Evolutionary conservation across 2,797 vertebrate species (phyloP).

Genomic region (Danionella dracula): DNA sequence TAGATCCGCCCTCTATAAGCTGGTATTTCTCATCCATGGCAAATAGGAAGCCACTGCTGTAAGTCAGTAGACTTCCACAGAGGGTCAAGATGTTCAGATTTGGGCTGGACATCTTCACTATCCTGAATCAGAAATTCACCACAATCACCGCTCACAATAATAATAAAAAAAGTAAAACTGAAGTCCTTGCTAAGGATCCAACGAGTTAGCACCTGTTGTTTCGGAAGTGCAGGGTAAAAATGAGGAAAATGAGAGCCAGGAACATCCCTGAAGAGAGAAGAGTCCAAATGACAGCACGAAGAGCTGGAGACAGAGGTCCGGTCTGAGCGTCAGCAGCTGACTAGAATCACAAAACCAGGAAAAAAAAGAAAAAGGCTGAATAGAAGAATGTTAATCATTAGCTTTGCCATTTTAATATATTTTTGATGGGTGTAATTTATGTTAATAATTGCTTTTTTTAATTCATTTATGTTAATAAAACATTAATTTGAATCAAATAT

Average conservation of each 20-base stretch:
- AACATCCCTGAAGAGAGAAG: slow-evolving; percentile 87
- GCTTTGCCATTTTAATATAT: too few species aligned
- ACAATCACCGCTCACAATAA: slow-evolving; percentile 6
- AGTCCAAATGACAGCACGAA: slow-evolving; percentile 80
- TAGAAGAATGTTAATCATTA: too few species aligned
- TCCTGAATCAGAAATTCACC: slow-evolving; percentile 66
- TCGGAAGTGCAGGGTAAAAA: slow-evolving; percentile 89
- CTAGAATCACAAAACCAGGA: slow-evolving; percentile 48
- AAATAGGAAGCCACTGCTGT: slow-evolving; percentile 87
- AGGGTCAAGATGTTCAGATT: slow-evolving; percentile 92
- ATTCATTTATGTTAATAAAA: too few species aligned
- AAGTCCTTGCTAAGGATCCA: not conserved
- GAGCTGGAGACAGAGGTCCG: slow-evolving; percentile 67
- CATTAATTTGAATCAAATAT: too few species aligned
- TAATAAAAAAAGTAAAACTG: not conserved
- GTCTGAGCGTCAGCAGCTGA: slow-evolving; percentile 50
- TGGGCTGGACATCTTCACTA: slow-evolving; percentile 99
- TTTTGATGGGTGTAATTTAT: too few species aligned
- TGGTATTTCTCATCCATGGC: slow-evolving; percentile 70
- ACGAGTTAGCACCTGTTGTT: slow-evolving; percentile 84
- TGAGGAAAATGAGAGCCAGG: slow-evolving; percentile 77
- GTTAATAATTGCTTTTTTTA: too few species aligned
- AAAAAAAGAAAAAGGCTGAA: slow-evolving; percentile 2
- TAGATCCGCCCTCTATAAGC: slow-evolving; percentile 54
- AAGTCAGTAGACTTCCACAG: slow-evolving; percentile 85